These are phyloP conservation scores for Columba livia DNA, from an alignment of 2,113 vertebrate genomes.

Conservation along the genomic window DNA sequence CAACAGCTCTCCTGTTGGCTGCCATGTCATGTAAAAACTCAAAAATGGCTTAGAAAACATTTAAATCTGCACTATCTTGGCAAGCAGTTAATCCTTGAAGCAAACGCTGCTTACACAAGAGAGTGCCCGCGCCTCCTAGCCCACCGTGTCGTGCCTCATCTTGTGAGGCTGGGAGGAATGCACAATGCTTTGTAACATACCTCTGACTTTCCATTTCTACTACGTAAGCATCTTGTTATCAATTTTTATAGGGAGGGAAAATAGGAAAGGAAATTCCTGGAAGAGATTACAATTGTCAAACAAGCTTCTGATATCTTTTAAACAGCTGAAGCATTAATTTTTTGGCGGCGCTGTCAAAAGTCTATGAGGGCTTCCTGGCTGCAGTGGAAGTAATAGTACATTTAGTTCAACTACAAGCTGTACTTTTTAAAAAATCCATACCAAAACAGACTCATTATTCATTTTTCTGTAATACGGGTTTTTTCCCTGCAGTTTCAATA, in stretches of 20 bases:
- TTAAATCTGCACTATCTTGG: not conserved
- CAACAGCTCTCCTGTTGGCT: not conserved
- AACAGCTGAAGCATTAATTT: slow-evolving; percentile 59
- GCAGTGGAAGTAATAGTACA: slow-evolving; percentile 49
- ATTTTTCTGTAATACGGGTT: slow-evolving; percentile 55
- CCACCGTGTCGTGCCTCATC: not conserved
- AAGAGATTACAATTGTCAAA: slow-evolving; percentile 60
- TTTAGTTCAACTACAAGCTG: slow-evolving; percentile 48
- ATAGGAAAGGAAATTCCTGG: slow-evolving; percentile 64
- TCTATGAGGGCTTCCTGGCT: slow-evolving; percentile 49
- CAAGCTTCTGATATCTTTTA: slow-evolving; percentile 46
- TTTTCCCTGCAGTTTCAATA: slow-evolving; percentile 41
- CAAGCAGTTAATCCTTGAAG: slow-evolving; percentile 6
- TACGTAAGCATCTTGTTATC: slow-evolving; percentile 54
- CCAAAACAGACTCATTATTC: slow-evolving; percentile 60
- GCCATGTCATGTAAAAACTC: not conserved
- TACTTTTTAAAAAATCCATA: slow-evolving; percentile 11
- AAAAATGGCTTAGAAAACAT: slow-evolving; percentile 32
- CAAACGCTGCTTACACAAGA: slow-evolving; percentile 19
- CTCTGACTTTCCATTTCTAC: slow-evolving; percentile 54
- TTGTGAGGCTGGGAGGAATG: slow-evolving; percentile 42
- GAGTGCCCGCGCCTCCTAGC: not conserved
- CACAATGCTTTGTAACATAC: not conserved
- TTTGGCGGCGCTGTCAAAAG: slow-evolving; percentile 41
- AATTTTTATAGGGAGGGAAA: slow-evolving; percentile 48